These are phyloP conservation scores for Stomorhina lunata DNA, from an alignment of 2,888 invertebrate genomes.

Conservation along the genomic window DNA sequence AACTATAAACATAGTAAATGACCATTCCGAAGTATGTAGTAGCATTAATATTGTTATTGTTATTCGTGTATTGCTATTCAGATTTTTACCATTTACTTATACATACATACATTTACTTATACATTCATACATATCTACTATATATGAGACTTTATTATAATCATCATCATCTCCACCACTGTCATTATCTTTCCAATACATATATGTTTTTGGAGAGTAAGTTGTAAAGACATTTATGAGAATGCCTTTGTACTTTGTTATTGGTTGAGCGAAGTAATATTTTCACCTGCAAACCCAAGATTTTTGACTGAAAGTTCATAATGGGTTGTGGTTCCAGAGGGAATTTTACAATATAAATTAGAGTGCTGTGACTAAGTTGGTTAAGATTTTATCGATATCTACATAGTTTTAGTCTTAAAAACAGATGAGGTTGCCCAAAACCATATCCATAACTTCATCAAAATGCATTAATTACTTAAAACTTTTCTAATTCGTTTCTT, in stretches of 20 bases:
- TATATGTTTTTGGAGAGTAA: background rate
- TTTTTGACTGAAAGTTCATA: background rate
- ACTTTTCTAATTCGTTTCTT: no score
- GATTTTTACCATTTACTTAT: background rate
- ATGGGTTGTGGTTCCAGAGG: background rate
- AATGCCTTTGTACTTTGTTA: background rate
- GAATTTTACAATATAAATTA: no score
- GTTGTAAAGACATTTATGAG: conserved; percentile 14
- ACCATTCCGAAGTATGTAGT: background rate
- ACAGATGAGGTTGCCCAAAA: no score
- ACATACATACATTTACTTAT: background rate
- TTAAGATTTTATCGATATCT: no score
- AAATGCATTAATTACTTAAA: no score
- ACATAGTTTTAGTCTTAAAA: no score
- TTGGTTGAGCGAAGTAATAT: background rate
- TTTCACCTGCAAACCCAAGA: background rate
- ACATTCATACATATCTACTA: no score
- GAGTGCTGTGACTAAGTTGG: no score
- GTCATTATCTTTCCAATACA: conserved; percentile 64
- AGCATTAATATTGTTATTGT: conserved; percentile 1
- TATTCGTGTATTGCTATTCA: conserved; percentile 1
- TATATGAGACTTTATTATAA: conserved; percentile 34
- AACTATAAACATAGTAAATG: conserved; percentile 3
- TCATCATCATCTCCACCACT: conserved; percentile 63
- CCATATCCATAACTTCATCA: no score